Evolutionary conservation across 1,140 invertebrate genomes (phyloP).

Genomic region (Oreohelix idahoensis): DNA sequence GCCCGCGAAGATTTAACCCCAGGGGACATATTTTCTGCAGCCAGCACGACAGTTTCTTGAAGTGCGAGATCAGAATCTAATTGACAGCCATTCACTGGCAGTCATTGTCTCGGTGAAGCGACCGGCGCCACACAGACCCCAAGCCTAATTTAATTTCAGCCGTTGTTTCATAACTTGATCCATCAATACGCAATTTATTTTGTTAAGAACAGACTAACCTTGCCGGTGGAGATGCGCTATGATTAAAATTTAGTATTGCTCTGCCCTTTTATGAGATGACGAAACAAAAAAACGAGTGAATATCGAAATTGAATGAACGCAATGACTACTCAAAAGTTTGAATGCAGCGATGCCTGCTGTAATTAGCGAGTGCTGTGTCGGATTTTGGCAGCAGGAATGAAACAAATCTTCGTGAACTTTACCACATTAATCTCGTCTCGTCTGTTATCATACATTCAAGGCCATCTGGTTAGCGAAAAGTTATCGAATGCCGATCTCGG

Average conservation of each 20-base stretch:
- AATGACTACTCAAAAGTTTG: conserved; percentile 1
- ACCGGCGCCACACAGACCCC: conserved; percentile 10
- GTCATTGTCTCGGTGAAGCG: conserved; percentile 13
- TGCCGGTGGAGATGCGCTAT: conserved; percentile 5
- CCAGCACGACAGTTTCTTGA: not conserved
- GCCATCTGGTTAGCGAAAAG: not conserved
- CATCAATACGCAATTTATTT: conserved; percentile 17
- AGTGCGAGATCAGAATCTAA: conserved; percentile 19
- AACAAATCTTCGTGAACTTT: conserved; percentile 1
- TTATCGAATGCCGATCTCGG: no score
- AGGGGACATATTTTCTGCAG: conserved; percentile 24
- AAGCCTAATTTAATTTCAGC: conserved; percentile 24
- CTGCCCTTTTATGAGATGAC: not conserved
- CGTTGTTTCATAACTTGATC: conserved; percentile 24
- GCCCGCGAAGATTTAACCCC: conserved; percentile 17
- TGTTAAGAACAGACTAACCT: conserved; percentile 6
- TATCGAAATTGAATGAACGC: conserved; percentile 16
- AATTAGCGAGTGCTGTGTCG: not conserved
- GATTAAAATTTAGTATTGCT: conserved; percentile 11
- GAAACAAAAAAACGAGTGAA: conserved; percentile 6
- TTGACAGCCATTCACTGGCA: conserved; percentile 19
- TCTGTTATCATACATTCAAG: not conserved
- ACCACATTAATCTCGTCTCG: not conserved
- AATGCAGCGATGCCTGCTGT: not conserved
- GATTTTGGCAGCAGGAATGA: not conserved